Evolutionary conservation across 1,140 invertebrate genomes (phyloP).

Genomic region (Eriocheir sinensis): DNA sequence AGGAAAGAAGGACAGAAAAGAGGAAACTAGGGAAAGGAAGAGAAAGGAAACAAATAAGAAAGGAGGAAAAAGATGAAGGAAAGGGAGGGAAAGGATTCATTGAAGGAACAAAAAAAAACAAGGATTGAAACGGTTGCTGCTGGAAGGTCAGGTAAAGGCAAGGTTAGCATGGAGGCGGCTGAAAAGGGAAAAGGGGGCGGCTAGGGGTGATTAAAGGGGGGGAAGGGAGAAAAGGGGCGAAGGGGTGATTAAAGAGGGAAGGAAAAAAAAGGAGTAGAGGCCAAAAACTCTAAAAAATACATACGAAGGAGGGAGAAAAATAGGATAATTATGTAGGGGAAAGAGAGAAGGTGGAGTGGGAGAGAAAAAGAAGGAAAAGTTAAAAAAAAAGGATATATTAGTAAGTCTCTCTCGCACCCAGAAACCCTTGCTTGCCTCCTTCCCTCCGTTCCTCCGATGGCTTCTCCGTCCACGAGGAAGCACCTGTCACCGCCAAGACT

Average conservation of each 20-base stretch:
- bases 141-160: no score
- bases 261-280: neutral
- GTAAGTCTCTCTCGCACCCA: conserved; percentile 8
- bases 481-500: neutral
- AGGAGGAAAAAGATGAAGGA: no score
- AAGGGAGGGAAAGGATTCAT: no score
- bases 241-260: neutral
- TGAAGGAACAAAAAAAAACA: no score
- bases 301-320: neutral
- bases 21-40: no score
- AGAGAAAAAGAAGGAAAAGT: neutral
- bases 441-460: neutral
- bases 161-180: no score
- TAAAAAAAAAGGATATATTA: neutral
- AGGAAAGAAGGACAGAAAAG: no score
- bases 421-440: neutral
- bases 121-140: no score
- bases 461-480: neutral
- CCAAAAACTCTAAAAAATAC: no score
- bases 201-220: no score
- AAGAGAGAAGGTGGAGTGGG: neutral
- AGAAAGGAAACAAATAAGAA: no score
- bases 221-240: neutral
- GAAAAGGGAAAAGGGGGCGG: no score
- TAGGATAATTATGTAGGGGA: neutral